Conservation (phyloP, 2,797 vertebrate species). For the Acridotheres tristis region DNA sequence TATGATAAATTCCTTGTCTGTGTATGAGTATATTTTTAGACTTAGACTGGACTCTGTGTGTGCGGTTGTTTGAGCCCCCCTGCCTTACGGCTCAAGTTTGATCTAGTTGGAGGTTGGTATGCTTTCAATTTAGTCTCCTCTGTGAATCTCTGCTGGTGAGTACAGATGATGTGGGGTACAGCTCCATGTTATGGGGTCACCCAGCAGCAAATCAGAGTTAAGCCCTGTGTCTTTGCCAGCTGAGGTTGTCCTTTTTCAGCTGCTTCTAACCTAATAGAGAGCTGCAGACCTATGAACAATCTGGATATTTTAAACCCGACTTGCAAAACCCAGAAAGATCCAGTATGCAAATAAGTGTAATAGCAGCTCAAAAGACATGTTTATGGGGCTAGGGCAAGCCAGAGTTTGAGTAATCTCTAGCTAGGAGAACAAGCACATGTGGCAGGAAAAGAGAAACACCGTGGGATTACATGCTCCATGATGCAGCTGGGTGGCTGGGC, state of each 20-base stretch:
- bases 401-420: neutral
- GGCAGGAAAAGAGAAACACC: neutral
- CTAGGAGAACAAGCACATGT: neutral
- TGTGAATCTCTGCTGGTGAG: neutral
- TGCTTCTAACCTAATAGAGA: neutral
- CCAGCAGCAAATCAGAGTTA: neutral
- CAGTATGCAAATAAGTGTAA: neutral
- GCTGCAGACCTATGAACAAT: neutral
- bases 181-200: neutral
- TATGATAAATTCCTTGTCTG: neutral
- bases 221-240: neutral
- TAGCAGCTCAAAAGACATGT: neutral
- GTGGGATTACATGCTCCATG: rapidly evolving
- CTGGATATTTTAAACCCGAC: neutral
- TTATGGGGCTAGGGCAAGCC: neutral
- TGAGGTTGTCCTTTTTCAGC: neutral
- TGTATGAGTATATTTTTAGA: neutral
- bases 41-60: neutral
- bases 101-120: neutral
- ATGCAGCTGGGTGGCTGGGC: neutral
- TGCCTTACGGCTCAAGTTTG: neutral
- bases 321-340: neutral
- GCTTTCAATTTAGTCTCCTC: neutral
- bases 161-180: neutral
- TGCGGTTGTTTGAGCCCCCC: too few species aligned